A percentile compares a stretch with the other conserved stretches of the same genome.
These are phyloP conservation scores for Nezara viridula DNA, from an alignment of 2,888 invertebrate species.

Conservation along the genomic window DNA sequence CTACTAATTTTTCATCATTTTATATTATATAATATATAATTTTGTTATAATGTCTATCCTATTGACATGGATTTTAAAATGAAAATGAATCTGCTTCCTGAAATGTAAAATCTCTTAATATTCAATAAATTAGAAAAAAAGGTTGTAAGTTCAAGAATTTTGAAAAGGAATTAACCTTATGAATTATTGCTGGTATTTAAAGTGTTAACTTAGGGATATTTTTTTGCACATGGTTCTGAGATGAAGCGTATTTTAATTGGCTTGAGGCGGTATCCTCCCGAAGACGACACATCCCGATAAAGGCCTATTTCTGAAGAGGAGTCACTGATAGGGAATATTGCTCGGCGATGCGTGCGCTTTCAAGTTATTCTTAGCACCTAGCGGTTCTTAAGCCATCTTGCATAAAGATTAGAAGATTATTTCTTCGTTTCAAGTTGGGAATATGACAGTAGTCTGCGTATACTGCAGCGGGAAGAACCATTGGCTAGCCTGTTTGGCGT, in stretches of 20 bases:
- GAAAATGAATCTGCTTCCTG: too few relatives aligned
- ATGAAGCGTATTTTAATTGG: background rate
- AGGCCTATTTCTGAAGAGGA: background rate
- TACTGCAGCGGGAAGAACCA: too few relatives aligned
- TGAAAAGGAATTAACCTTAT: background rate
- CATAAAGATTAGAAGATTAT: background rate
- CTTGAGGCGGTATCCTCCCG: background rate
- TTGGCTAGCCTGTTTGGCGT: too few relatives aligned
- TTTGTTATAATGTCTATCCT: too few relatives aligned
- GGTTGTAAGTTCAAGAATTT: too few relatives aligned
- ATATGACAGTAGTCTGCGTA: background rate
- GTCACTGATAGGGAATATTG: slow-evolving; percentile 4
- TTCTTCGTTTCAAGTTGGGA: background rate
- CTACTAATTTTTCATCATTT: too few relatives aligned
- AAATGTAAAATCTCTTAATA: too few relatives aligned
- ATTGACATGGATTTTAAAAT: too few relatives aligned
- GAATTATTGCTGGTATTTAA: background rate
- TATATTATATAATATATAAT: too few relatives aligned
- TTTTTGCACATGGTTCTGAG: too few relatives aligned
- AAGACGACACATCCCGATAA: background rate
- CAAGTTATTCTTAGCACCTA: slow-evolving; percentile 16
- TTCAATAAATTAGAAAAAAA: too few relatives aligned
- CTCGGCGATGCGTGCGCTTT: background rate
- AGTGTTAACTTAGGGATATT: background rate
- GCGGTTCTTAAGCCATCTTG: background rate